Percentiles rank a stretch among this genome's conserved stretches.
Conservation (phyloP, 2,797 vertebrate species). For the Buceros bicornis region DNA sequence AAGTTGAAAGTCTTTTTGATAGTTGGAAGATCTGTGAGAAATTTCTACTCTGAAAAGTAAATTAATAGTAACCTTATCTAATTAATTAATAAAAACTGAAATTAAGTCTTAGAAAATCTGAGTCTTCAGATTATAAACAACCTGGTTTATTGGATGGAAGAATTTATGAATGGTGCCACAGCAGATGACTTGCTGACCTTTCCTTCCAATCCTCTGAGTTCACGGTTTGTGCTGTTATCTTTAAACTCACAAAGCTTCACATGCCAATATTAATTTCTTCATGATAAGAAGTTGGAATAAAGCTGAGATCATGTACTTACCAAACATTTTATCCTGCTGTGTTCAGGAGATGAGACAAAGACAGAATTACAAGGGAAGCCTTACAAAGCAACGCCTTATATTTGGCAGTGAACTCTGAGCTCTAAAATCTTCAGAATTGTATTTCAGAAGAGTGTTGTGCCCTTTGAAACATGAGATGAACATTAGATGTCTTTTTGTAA, state of each 20-base stretch:
- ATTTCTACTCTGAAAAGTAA: not conserved
- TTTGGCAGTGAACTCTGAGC: constrained; percentile 58
- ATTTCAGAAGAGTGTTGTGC: constrained; percentile 52
- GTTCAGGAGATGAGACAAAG: constrained; percentile 49
- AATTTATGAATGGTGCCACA: constrained; percentile 8
- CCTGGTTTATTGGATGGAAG: not conserved
- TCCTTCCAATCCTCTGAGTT: constrained; percentile 21
- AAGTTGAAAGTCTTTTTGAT: not conserved
- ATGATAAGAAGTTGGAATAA: constrained; percentile 63
- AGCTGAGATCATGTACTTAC: constrained; percentile 44
- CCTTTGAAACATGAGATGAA: constrained; percentile 64
- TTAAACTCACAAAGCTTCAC: constrained; percentile 61
- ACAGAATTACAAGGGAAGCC: constrained; percentile 45
- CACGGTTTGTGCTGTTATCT: constrained; percentile 61
- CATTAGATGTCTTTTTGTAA: constrained; percentile 71
- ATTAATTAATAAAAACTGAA: constrained; percentile 12
- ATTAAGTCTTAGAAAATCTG: constrained; percentile 4
- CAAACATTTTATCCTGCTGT: constrained; percentile 49
- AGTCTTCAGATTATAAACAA: constrained; percentile 26
- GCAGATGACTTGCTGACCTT: constrained; percentile 57
- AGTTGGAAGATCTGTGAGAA: not conserved
- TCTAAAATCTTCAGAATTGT: constrained; percentile 54
- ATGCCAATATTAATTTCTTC: constrained; percentile 63
- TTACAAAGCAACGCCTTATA: constrained; percentile 37
- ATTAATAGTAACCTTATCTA: not conserved